Evolutionary conservation across 2,113 vertebrate genomes (phyloP), one percentile per base, ranked within the genome.

Genomic region (Ptilonorhynchus violaceus): DNA sequence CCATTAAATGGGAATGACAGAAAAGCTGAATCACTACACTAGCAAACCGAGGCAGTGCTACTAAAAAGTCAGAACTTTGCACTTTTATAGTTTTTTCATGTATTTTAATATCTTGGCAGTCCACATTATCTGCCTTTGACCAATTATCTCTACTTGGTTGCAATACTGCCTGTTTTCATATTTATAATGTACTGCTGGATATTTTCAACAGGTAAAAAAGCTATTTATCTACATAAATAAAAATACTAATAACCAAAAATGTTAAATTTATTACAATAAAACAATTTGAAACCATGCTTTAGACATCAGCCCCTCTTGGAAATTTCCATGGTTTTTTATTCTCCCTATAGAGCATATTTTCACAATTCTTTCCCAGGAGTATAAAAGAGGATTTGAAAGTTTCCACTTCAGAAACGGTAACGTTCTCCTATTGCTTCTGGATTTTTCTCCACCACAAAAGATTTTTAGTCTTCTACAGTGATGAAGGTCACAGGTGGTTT

Each of bases 401-500:
- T 91, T 74, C 50, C 27, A 55, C 30, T 72, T 74, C 47, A 84
- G 59, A 94, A 95, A 84, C 4, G 44, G n/a, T 6, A 42, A 35
- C 23, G 20, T 18, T 37, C 27, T 83, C 64, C 31, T 66, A 63
- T 15, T 73, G 52, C 56, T 90, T 75, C 83, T 69, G 47, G 6
- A 6, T 77, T 95, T 93, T 78, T 81, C 69, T 70, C 31, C 27
- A 85, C 68, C 55, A 85, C 33, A 72, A 39, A 94, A 89, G 67
- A 88, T 77, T 70, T 92, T 69, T n/a, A 44, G 58, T 30, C 24
- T 30, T 94, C 58, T 63, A 22, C 50, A 35, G 10, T 55, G n/a
- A 59, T 93, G 91, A 92, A 94, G 82, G 87, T 88, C 68, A 11
- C 35, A 31, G 72, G 72, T 76, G 52, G 68, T 83, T 92, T 96